Percentiles rank a stretch among this genome's conserved stretches.
Evolutionary conservation across 2,113 vertebrate genomes (phyloP).

Genomic region (Heteronetta atricapilla): DNA sequence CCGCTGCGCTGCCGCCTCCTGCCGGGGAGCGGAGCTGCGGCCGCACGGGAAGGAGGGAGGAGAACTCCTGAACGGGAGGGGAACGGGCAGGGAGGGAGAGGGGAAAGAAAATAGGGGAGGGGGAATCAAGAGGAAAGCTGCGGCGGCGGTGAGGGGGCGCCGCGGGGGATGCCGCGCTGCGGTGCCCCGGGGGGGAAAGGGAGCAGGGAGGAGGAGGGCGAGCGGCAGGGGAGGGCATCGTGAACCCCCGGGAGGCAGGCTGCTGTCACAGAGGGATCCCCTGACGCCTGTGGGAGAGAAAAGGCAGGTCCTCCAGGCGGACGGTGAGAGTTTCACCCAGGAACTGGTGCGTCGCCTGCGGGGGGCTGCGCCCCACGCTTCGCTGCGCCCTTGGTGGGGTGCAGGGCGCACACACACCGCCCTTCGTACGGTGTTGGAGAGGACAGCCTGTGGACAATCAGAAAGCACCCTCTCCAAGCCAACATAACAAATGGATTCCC

Average conservation of each 20-base stretch:
- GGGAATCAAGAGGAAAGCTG: too few species aligned
- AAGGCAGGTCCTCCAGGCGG: background rate
- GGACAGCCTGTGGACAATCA: background rate
- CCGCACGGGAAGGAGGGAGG: background rate
- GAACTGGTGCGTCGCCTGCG: background rate
- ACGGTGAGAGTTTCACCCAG: background rate
- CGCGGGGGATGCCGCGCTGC: fast-evolving
- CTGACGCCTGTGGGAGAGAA: background rate
- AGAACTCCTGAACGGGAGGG: fast-evolving
- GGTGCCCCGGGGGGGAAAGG: background rate
- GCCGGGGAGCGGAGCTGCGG: constrained; percentile 6
- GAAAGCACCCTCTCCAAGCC: background rate
- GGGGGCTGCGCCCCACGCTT: background rate
- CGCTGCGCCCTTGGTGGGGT: fast-evolving
- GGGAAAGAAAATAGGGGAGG: background rate
- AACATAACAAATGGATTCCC: background rate
- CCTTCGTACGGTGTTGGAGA: background rate
- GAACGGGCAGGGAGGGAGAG: fast-evolving
- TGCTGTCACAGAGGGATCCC: background rate
- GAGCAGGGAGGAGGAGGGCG: background rate
- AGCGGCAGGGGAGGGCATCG: background rate
- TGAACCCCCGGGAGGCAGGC: background rate
- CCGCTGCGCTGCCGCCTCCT: too few species aligned
- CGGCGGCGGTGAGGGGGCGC: fast-evolving
- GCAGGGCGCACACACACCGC: background rate